Base-by-base conservation (phyloP, 2,797 vertebrate genomes). In the Rhynchonycteris naso region DNA sequence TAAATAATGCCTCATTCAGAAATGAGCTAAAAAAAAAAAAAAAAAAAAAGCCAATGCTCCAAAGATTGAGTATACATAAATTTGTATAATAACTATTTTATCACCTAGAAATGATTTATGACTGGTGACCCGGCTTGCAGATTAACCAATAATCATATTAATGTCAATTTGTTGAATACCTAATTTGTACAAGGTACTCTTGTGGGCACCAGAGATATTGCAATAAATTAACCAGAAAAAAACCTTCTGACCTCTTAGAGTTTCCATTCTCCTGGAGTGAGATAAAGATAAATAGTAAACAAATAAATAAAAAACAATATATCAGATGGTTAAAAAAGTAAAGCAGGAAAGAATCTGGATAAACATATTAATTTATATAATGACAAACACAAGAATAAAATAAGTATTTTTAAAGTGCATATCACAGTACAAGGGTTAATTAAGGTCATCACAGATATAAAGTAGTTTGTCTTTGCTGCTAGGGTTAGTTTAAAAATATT, bases 301-400 rank as follows among this genome's bases (percentile, higher is more conserved):
- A 76, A 66, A 72, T 43, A 82, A 79, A 76, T 88, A 88, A 94
- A 88, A 94, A 81, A 66, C 7, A 50, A 8, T 83, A 19, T 28
- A 18, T 33, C 28, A 68, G 28, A 28, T 47, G 24, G 43, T 12
- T 13, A 76, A 71, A 69, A 30, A 58, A 21, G n/a, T 11, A 68
- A 75, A 58, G 16, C 28, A 74, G 16, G n/a, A 52, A 71, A 21
- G 4, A 47, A 35, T 30, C 12, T 54, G 12, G 1, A 30, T 7
- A 88, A 85, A 54, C 1, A 59, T 12, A 72, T 30, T 43, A 75
- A 12, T 88, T 91, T 68, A 30, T 19, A 43, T 56, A 28, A 78
- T 75, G 68, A 87, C 2, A 35, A 89, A 65, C 35, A 61, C 16
- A 82, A 84, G 33, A 83, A 68, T 21, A 61, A 56, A 92, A 82